Evolutionary conservation across 2,797 vertebrate species (phyloP).

Genomic region (Heteromormyrus szaboi): DNA sequence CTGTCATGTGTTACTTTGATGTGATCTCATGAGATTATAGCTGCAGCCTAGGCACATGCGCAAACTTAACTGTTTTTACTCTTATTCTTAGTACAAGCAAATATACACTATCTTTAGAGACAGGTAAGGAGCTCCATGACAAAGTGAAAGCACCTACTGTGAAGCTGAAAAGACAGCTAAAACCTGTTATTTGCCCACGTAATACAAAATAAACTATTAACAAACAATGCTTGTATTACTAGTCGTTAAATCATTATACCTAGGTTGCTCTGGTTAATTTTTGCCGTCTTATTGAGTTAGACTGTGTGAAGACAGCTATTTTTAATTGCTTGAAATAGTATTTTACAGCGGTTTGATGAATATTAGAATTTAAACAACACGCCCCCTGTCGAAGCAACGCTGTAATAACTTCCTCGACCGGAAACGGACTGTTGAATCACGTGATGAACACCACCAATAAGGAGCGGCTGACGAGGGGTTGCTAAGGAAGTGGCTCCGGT

Average conservation of each 20-base stretch:
- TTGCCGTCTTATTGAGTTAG: background rate
- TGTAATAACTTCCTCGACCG: background rate
- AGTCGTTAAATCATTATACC: background rate
- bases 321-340: background rate
- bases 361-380: background rate
- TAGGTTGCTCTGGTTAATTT: background rate
- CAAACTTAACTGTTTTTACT: background rate
- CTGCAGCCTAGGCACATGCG: background rate
- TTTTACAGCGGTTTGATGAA: background rate
- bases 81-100: background rate
- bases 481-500: conserved; percentile 21
- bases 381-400: background rate
- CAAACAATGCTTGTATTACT: background rate
- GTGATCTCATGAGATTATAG: conserved; percentile 10
- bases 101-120: background rate
- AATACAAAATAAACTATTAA: background rate
- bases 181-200: background rate
- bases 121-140: background rate
- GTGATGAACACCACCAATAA: conserved; percentile 13
- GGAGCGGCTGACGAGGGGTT: background rate
- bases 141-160: background rate
- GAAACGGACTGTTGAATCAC: background rate
- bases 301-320: background rate
- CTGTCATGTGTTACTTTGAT: background rate
- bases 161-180: background rate